Conservation (phyloP, 2,797 vertebrate genomes). For the Molossus molossus region DNA sequence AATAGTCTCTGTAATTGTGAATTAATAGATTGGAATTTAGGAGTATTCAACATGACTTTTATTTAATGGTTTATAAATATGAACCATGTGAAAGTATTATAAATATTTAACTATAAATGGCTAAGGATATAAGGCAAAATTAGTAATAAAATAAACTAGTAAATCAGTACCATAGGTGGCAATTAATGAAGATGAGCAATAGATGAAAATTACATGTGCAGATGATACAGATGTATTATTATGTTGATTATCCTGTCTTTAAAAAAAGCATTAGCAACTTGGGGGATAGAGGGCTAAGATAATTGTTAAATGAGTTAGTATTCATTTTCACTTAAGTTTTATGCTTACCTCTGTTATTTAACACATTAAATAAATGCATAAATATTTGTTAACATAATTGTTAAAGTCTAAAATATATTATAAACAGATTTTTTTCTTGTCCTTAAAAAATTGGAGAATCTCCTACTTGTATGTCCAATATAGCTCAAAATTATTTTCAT, state of each 20-base stretch:
- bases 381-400: not conserved
- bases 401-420: not conserved
- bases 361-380: not conserved
- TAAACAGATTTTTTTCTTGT: not conserved
- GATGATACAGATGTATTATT: not conserved
- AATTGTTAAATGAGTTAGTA: not conserved
- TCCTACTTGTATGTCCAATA: not conserved
- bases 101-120: not conserved
- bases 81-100: not conserved
- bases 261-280: not conserved
- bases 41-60: not conserved
- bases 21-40: not conserved
- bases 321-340: not conserved
- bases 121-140: not conserved
- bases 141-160: constrained; percentile 51
- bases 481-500: constrained; percentile 14
- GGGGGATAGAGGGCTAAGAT: not conserved
- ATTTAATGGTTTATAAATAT: constrained; percentile 60
- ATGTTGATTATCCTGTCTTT: not conserved
- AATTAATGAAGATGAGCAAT: constrained; percentile 9
- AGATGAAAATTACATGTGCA: constrained; percentile 25
- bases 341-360: not conserved
- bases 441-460: not conserved
- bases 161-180: not conserved
- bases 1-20: not conserved